Conservation (phyloP, 2,113 vertebrate species). For the Vulpes vulpes region DNA sequence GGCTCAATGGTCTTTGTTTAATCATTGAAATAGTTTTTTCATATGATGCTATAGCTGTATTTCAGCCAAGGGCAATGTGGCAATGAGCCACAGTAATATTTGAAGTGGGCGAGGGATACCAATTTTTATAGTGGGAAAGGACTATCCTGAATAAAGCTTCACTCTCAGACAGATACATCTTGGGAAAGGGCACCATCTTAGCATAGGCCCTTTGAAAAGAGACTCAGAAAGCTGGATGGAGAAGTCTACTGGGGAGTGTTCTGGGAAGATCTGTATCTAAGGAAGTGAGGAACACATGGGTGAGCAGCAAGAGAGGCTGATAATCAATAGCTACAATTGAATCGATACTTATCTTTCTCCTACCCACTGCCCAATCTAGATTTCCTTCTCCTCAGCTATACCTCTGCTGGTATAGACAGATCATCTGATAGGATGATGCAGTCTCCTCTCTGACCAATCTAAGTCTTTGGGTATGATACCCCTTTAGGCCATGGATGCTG, state of each 20-base stretch:
- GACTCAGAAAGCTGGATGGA: too few species aligned
- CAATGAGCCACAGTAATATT: neutral
- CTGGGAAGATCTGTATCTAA: neutral
- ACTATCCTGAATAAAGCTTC: neutral
- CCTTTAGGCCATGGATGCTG: neutral
- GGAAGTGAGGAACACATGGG: neutral
- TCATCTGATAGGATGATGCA: too few species aligned
- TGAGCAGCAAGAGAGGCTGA: neutral
- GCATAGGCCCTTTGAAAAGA: neutral
- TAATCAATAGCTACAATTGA: neutral
- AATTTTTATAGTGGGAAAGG: neutral
- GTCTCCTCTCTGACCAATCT: neutral
- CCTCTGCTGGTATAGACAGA: neutral
- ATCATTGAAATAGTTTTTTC: neutral
- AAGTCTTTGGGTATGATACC: neutral
- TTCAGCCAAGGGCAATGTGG: neutral
- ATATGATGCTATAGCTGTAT: accelerated
- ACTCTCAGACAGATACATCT: neutral
- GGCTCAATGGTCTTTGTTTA: neutral
- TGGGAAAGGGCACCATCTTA: neutral
- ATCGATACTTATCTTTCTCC: too few species aligned
- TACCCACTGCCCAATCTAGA: neutral
- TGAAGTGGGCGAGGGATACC: neutral
- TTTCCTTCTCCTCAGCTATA: neutral
- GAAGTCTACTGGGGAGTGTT: neutral